phyloP scores from a whole-genome alignment of 2,113 vertebrate genomes.

The Festucalex cinctus region DNA sequence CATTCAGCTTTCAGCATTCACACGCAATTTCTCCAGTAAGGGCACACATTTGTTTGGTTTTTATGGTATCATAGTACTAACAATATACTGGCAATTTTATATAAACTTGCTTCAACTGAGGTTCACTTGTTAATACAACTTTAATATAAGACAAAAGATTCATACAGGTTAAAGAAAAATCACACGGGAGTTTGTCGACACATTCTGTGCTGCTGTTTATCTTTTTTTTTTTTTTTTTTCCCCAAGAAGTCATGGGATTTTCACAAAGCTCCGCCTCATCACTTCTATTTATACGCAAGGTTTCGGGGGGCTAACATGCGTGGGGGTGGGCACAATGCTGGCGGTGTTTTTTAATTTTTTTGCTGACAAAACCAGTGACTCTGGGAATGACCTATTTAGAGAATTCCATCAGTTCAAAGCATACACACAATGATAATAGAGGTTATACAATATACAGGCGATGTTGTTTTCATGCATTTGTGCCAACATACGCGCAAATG shows the following conservation, averaged over 20 bases:
- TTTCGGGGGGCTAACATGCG: conserved; percentile 31
- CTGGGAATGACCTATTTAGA: conserved; percentile 48
- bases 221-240: conserved; percentile 21
- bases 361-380: conserved; percentile 52
- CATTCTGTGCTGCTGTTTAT: conserved; percentile 4
- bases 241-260: conserved; percentile 9
- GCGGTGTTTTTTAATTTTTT: conserved; percentile 6
- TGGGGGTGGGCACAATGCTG: conserved; percentile 1
- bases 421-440: background rate
- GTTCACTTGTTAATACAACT: too few relatives aligned
- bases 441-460: background rate
- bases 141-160: too few relatives aligned
- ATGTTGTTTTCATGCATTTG: too few relatives aligned
- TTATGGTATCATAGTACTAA: too few relatives aligned
- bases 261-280: conserved; percentile 35
- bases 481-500: background rate
- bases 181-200: background rate
- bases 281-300: conserved; percentile 46
- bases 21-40: too few relatives aligned
- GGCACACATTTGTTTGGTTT: too few relatives aligned
- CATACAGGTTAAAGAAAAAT: too few relatives aligned
- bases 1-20: too few relatives aligned
- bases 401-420: conserved; percentile 33
- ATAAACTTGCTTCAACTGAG: too few relatives aligned
- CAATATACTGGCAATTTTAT: too few relatives aligned